Evolutionary conservation across 2,113 vertebrate genomes (phyloP).

Genomic region (Pimephales promelas): DNA sequence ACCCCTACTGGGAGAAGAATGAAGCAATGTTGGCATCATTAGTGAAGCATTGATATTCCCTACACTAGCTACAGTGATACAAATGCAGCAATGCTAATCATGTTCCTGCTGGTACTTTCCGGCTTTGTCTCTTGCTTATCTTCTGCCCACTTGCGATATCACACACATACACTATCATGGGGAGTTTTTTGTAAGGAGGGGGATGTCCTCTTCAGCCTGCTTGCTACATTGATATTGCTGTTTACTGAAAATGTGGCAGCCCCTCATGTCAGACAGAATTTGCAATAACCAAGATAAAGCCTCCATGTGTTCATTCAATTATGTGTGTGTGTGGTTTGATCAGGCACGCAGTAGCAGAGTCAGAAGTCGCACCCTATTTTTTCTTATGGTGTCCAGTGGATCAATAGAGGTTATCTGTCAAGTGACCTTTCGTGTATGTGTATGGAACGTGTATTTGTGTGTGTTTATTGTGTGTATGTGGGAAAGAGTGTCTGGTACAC

Average conservation of each 20-base stretch:
- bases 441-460: not conserved
- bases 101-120: slow-evolving; percentile 10
- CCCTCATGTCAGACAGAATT: not conserved
- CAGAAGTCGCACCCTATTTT: slow-evolving; percentile 35
- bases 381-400: slow-evolving; percentile 15
- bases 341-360: not conserved
- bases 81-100: not conserved
- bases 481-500: slow-evolving; percentile 11
- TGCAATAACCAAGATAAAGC: not conserved
- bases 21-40: not conserved
- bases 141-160: slow-evolving; percentile 2
- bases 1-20: not conserved
- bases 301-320: slow-evolving; percentile 12
- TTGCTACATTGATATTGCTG: not conserved
- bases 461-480: slow-evolving; percentile 1
- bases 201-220: not conserved
- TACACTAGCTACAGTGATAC: slow-evolving; percentile 10
- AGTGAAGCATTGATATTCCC: slow-evolving; percentile 4
- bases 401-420: slow-evolving; percentile 39
- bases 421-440: slow-evolving; percentile 29
- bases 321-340: slow-evolving; percentile 21
- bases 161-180: not conserved
- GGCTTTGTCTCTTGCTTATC: slow-evolving; percentile 23
- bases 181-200: not conserved
- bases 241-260: slow-evolving; percentile 15